These are phyloP conservation scores for Adelphocoris suturalis DNA, from an alignment of 2,888 invertebrate genomes.

Conservation along the genomic window DNA sequence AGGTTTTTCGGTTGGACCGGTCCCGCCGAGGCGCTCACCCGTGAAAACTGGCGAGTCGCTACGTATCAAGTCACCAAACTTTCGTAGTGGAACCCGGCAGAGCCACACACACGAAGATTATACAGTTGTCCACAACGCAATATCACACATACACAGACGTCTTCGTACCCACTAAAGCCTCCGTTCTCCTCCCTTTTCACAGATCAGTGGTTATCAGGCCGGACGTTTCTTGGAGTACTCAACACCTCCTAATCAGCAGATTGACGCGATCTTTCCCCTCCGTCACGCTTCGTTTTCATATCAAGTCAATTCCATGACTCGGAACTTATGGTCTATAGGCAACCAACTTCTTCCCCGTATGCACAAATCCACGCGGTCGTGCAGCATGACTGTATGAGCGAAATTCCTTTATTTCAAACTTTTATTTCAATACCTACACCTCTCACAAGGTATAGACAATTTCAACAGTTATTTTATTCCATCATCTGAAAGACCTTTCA, in stretches of 20 bases:
- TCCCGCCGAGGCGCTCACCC: constrained; percentile 32
- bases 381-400: no score
- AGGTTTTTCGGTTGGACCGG: constrained; percentile 38
- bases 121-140: not conserved
- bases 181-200: not conserved
- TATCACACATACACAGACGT: not conserved
- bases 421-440: no score
- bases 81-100: not conserved
- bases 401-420: no score
- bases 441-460: no score
- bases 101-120: not conserved
- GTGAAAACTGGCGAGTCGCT: constrained; percentile 40
- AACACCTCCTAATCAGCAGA: not conserved
- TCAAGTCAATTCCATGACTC: not conserved
- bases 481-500: no score
- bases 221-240: not conserved
- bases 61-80: constrained; percentile 29
- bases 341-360: not conserved
- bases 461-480: no score
- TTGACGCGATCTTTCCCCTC: not conserved
- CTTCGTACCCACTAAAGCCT: not conserved
- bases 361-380: no score
- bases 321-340: not conserved
- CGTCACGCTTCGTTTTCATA: not conserved
- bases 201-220: not conserved